Percentiles rank a stretch among this genome's conserved stretches.
Evolutionary conservation across 2,113 vertebrate genomes (phyloP).

Genomic region (Sigmodon hispidus): DNA sequence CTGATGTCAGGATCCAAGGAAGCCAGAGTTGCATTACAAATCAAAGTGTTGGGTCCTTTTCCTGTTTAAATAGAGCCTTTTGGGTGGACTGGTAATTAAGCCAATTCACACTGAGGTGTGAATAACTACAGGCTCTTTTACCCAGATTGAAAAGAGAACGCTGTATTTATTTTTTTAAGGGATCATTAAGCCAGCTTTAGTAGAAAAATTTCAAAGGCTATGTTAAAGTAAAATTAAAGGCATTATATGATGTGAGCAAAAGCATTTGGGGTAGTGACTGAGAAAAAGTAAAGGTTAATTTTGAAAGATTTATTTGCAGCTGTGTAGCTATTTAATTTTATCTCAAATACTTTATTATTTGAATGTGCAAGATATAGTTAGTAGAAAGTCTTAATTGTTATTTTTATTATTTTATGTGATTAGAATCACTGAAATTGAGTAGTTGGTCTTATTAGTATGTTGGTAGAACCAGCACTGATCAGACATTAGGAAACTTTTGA

Average conservation of each 20-base stretch:
- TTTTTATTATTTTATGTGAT: neutral
- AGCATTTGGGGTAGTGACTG: neutral
- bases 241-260: neutral
- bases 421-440: neutral
- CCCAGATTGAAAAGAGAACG: conserved; percentile 30
- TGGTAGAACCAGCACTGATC: neutral
- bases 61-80: conserved; percentile 55
- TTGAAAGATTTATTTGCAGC: neutral
- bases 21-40: neutral
- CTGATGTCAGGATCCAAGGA: neutral
- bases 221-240: conserved; percentile 16
- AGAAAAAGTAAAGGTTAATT: neutral
- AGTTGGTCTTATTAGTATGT: neutral
- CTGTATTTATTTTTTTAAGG: conserved; percentile 37
- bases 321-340: neutral
- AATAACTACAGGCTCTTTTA: conserved; percentile 57
- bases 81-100: conserved; percentile 66
- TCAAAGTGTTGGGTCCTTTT: conserved; percentile 31
- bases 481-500: conserved; percentile 12
- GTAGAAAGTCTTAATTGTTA: neutral
- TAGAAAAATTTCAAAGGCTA: conserved; percentile 44
- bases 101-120: conserved; percentile 57
- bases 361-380: neutral
- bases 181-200: conserved; percentile 30
- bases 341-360: neutral